Conservation (phyloP, 2,797 vertebrate species). For the Alosa sapidissima region DNA sequence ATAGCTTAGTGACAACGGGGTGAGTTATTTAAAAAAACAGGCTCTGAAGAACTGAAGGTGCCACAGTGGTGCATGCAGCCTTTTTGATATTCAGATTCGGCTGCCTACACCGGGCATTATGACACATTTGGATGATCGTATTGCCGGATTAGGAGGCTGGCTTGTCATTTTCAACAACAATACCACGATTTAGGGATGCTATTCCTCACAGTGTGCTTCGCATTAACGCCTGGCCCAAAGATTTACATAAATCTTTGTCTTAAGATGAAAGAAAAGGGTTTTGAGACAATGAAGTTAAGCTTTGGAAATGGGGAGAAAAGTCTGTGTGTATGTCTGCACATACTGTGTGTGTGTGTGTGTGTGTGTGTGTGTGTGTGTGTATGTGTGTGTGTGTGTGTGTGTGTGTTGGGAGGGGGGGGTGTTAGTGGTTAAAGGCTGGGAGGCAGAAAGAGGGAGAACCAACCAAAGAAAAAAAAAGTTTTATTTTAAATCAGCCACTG, state of each 20-base stretch:
- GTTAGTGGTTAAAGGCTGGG: conserved; percentile 43
- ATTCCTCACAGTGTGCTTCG: conserved; percentile 77
- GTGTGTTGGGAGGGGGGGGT: background rate
- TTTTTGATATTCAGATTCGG: conserved; percentile 78
- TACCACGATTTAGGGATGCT: conserved; percentile 79
- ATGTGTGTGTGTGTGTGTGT: conserved; percentile 25
- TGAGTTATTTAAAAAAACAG: conserved; percentile 58
- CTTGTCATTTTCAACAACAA: conserved; percentile 86
- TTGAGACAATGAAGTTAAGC: conserved; percentile 83
- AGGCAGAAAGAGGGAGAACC: conserved; percentile 46
- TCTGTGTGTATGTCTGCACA: conserved; percentile 22
- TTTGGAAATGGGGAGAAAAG: conserved; percentile 70
- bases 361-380: conserved; percentile 22
- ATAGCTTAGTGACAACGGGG: conserved; percentile 60
- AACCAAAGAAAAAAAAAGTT: conserved; percentile 52
- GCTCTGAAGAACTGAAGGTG: conserved; percentile 63
- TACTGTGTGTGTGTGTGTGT: background rate
- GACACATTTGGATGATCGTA: conserved; percentile 82
- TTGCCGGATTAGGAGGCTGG: conserved; percentile 83
- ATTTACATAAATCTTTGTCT: conserved; percentile 88
- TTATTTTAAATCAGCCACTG: conserved; percentile 67
- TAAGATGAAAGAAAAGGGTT: conserved; percentile 79
- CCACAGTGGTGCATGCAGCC: conserved; percentile 67
- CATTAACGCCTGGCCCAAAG: conserved; percentile 77
- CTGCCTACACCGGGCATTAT: conserved; percentile 80